Percentiles rank a stretch among this genome's conserved stretches.
phyloP scores from a whole-genome alignment of 1,140 invertebrate genomes.

The Meloidogyne chitwoodi region DNA sequence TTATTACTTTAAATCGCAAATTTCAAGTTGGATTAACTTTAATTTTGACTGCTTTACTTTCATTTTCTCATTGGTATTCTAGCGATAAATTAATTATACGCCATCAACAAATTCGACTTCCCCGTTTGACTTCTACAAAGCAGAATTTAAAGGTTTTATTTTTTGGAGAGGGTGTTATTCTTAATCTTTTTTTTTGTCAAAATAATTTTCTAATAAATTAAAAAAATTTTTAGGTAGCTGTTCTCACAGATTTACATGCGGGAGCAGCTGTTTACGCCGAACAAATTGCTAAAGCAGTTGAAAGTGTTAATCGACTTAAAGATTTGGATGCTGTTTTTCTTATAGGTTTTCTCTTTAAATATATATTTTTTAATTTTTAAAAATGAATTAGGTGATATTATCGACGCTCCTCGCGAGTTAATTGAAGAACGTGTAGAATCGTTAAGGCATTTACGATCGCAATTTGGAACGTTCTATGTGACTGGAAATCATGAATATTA shows the following conservation, averaged over 20 bases:
- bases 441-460: conserved; percentile 28
- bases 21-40: conserved; percentile 37
- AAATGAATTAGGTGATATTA: conserved; percentile 27
- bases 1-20: conserved; percentile 21
- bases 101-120: conserved; percentile 16
- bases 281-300: conserved; percentile 42
- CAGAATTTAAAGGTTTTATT: conserved; percentile 2
- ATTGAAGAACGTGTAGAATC: conserved; percentile 41
- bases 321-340: conserved; percentile 28
- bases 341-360: conserved; percentile 11
- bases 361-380: conserved; percentile 1
- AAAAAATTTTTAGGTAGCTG: conserved; percentile 12
- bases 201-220: background rate
- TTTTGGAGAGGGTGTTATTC: too few relatives aligned
- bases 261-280: conserved; percentile 36
- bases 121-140: background rate
- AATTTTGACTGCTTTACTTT: conserved; percentile 26
- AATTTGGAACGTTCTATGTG: conserved; percentile 42
- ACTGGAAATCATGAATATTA: conserved; percentile 49
- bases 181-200: too few relatives aligned
- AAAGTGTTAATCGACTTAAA: conserved; percentile 27
- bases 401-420: conserved; percentile 37
- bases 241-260: conserved; percentile 41
- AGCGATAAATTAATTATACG: conserved; percentile 39
- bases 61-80: conserved; percentile 23